Conservation (phyloP, 2,888 invertebrate species). For the Elmis aenea region DNA sequence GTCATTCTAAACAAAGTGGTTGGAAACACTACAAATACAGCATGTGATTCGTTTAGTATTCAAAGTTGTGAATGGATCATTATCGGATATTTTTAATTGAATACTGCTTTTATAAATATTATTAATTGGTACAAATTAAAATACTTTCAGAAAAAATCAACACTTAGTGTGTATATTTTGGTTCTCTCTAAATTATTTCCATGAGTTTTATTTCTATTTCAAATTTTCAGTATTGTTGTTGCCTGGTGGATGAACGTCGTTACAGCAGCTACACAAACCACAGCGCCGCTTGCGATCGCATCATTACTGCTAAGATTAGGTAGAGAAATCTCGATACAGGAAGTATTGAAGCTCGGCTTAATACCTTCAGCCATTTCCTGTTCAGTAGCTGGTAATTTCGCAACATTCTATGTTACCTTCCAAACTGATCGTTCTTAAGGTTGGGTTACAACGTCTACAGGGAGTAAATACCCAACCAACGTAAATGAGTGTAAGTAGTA, state of each 20-base stretch:
- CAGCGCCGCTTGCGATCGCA: slow-evolving; percentile 27
- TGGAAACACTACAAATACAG: too few species aligned
- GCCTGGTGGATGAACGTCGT: slow-evolving; percentile 12
- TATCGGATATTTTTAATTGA: too few species aligned
- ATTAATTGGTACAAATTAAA: too few species aligned
- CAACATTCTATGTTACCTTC: slow-evolving; percentile 6
- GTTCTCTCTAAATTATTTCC: too few species aligned
- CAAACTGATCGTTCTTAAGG: slow-evolving; percentile 9
- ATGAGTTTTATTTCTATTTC: too few species aligned
- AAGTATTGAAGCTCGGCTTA: slow-evolving; percentile 26
- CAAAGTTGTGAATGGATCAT: too few species aligned
- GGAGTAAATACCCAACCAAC: slow-evolving; percentile 12
- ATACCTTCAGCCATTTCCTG: slow-evolving; percentile 29
- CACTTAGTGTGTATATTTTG: too few species aligned
- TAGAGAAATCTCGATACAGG: slow-evolving; percentile 31
- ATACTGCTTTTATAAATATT: too few species aligned
- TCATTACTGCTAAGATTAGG: slow-evolving; percentile 34
- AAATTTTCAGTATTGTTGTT: too few species aligned
- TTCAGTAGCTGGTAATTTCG: slow-evolving; percentile 25
- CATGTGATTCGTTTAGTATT: too few species aligned
- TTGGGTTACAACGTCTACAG: slow-evolving; percentile 11
- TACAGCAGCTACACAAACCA: slow-evolving; percentile 14
- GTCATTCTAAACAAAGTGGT: too few species aligned
- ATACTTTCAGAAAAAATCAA: too few species aligned
- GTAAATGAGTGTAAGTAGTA: slow-evolving; percentile 8